Evolutionary conservation across 2,113 vertebrate species (phyloP), one percentile per base, ranked within the genome.

Genomic region (Alces alces): DNA sequence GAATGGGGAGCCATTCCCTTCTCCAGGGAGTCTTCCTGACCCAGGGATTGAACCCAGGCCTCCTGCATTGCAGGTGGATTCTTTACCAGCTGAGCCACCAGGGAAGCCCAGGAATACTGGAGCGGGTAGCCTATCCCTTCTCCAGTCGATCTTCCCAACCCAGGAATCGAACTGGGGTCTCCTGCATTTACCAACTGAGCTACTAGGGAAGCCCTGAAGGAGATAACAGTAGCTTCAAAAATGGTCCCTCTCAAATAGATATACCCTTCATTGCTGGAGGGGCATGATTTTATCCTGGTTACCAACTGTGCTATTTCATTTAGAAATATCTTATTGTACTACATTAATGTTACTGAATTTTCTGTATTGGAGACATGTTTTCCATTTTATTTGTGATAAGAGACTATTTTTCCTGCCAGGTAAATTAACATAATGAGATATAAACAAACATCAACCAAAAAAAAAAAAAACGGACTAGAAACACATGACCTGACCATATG

Each of bases 311-410:
- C 16, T 83, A 23, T 73, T 89, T 70, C 57, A 79, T 45, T 89
- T 95, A 93, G 60, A 94, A 90, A 78, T 78, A 91, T 50, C 45
- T 86, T 78, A 30, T 11, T 14, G 30, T 12, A 92, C 57, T 33
- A 25, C 28, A 66, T 86, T 50, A 83, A 78, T 94, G 6, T 91
- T 94, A 27, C 11, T 84, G 39, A 91, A 83, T 93, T 82, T 64
- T 85, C 16, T 87, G 1, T 76, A 28, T 84, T 84, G 47, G 36
- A 96, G 88, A 76, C 30, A 80, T 1, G 70, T 43, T 87, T 89
- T 93, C 7, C 92, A 14, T n/a, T 96, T 91, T 45, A 64, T 91
- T 82, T 89, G 43, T 61, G 11, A 54, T 55, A 39, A 54, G 52
- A 47, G 6, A 47, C 39, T 70, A 83, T 86, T 84, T 45, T 93